Evolutionary conservation across 2,113 vertebrate species (phyloP).

Genomic region (Pterocles burchelli): DNA sequence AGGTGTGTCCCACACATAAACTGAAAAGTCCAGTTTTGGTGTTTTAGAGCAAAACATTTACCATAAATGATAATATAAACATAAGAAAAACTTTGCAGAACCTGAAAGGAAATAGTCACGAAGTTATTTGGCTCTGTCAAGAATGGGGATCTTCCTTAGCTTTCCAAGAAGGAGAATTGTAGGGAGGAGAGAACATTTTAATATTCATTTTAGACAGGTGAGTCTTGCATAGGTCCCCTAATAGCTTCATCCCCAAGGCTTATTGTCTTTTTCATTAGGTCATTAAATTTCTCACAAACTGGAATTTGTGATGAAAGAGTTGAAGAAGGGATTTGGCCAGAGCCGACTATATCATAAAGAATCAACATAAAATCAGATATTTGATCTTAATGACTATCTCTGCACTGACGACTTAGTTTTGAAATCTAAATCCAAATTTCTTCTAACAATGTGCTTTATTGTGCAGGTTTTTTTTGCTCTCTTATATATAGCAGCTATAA

Average conservation of each 20-base stretch:
- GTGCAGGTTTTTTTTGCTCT: neutral
- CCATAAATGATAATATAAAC: neutral
- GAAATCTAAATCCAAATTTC: neutral
- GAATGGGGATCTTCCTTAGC: neutral
- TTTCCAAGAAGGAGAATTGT: neutral
- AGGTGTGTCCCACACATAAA: neutral
- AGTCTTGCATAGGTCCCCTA: neutral
- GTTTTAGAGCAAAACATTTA: neutral
- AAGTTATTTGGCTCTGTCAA: neutral
- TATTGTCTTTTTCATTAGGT: neutral
- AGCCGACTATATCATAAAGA: neutral
- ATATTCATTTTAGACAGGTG: neutral
- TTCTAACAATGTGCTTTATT: neutral
- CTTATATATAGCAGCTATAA: neutral
- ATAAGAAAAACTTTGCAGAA: neutral
- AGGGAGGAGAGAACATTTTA: neutral
- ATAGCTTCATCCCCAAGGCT: neutral
- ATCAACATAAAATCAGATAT: neutral
- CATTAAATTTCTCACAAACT: neutral
- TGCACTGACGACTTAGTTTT: neutral
- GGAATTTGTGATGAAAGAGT: neutral
- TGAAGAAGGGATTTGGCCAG: neutral
- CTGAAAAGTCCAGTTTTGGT: neutral
- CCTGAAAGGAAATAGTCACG: neutral
- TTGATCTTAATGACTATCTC: neutral